Percentiles rank a stretch among this genome's conserved stretches.
Conservation (phyloP, 2,113 vertebrate genomes). For the Ictalurus punctatus region DNA sequence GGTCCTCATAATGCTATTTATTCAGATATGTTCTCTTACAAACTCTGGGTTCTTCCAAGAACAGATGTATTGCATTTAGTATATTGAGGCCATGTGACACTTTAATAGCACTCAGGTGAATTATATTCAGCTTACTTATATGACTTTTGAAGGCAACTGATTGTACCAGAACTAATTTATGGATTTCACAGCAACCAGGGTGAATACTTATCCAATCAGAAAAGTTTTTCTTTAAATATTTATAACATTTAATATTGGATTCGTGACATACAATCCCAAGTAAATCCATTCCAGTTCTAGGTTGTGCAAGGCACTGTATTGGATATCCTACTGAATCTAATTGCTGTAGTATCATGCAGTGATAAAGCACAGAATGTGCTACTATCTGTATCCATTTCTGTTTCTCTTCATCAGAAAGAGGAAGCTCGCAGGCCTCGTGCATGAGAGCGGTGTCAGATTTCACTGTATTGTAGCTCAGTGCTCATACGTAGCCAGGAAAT, state of each 20-base stretch:
- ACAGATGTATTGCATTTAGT: not conserved
- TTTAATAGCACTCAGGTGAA: not conserved
- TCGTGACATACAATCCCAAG: not conserved
- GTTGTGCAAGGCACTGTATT: not conserved
- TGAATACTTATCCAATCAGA: not conserved
- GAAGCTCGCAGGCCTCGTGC: constrained; percentile 25
- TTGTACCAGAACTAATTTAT: not conserved
- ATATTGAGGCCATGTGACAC: not conserved
- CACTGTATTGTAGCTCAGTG: constrained; percentile 24
- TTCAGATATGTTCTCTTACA: not conserved
- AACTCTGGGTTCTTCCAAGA: not conserved
- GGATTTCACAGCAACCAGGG: not conserved
- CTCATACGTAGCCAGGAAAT: constrained; percentile 21
- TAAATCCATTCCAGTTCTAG: not conserved
- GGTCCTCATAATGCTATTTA: not conserved
- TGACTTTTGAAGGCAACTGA: not conserved
- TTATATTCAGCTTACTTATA: not conserved
- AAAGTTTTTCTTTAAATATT: not conserved
- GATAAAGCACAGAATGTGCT: not conserved
- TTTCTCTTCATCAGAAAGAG: constrained; percentile 19
- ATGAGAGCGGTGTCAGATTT: constrained; percentile 30
- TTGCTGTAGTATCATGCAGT: not conserved
- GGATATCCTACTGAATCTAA: too few relatives aligned
- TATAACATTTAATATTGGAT: not conserved
- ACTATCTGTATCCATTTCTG: not conserved